Evolutionary conservation across 2,113 vertebrate species (phyloP), one percentile per base, ranked within the genome.

Genomic region (Rhagologus leucostigma): DNA sequence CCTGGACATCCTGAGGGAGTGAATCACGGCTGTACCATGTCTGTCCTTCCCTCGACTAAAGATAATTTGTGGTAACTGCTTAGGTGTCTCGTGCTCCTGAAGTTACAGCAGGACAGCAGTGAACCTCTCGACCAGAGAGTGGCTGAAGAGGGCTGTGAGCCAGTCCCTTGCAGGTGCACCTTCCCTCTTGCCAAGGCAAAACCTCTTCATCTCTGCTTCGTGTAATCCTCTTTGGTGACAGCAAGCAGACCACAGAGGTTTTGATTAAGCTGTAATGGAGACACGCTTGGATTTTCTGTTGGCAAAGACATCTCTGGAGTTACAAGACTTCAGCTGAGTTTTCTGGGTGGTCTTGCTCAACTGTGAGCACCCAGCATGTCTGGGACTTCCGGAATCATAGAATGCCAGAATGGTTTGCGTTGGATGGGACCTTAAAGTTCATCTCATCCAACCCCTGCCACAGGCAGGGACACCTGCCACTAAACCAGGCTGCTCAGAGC

Each of bases 71-170:
- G 29, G 23, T 46, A 70, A 35, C 26, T 60, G 41, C 62, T 89
- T 27, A 23, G 37, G 8, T 15, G 23, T 6, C 79, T 92, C 13
- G 1, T 44, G 19, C 11, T 90, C 46, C 80, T 85, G 32, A 77
- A 46, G 49, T 56, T 52, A 27, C 39, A 32, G 17, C 18, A 56
- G 65, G 22, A 33, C 47, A 39, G 17, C 21, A 60, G 70, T 20
- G 67, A 87, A 17, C 44, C 10, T 56, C 16, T 49, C 27, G 52
- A 39, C 10, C 2, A 5, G 53, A n/a, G 37, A 26, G 55, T 0
- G 0, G 0, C 46, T 3, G 8, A 33, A 52, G 19, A 47, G 47
- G 13, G 35, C 27, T 67, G 9, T 0, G 27, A 85, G 49, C 32
- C 65, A 68, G 7, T 1, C 11, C 39, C 6, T 3, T 52, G 39